Evolutionary conservation across 2,888 invertebrate species (phyloP), one percentile per base, ranked within the genome.

Genomic region (Drosophila siamana): DNA sequence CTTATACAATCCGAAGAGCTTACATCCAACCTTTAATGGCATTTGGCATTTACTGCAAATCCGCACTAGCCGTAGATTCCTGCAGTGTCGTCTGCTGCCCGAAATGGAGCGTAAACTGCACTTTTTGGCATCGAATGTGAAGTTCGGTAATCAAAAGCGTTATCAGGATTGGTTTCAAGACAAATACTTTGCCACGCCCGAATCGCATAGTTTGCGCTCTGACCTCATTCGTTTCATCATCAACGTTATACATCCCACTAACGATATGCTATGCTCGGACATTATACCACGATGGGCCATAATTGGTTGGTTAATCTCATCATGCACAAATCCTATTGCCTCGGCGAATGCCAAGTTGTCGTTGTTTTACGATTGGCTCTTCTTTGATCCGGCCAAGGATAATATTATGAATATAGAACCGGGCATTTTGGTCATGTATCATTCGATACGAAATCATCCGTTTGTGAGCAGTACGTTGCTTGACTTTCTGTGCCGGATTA

Each of bases 341-440:
- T 93, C 94, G 54, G 94, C 94, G n/a, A 94, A 94, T 92, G 94
- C 95, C 24, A 95, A 95, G 87, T 86, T 95, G 57, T 94, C 95
- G 3, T 91, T 95, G 13, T 95, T 95, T 88, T 95, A 94, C 87
- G 95, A 95, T 91, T 95, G 95, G 95, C 91, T 95, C n/a, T 94
- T 95, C 80, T 95, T 94, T 89, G 95, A 95, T 88, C 93, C 94
- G 2, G 93, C 93, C 43, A 94, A 94, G 85, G 95, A 95, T 89
- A 95, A 94, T 88, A 95, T 95, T 52, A 95, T 95, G 95, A 95
- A 95, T 88, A 94, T 95, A 73, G 95, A 95, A 88, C 95, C 95
- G 1, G 95, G 94, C 24, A 94, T 95, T 82, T 91, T 95, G 64
- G 94, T 95, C n/a, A 95, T 95, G 95, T 94, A 94, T 89, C 94